Percentiles rank a stretch among this genome's conserved stretches.
These are phyloP conservation scores for Xenopus petersii DNA, from an alignment of 2,797 vertebrate genomes.

Conservation along the genomic window DNA sequence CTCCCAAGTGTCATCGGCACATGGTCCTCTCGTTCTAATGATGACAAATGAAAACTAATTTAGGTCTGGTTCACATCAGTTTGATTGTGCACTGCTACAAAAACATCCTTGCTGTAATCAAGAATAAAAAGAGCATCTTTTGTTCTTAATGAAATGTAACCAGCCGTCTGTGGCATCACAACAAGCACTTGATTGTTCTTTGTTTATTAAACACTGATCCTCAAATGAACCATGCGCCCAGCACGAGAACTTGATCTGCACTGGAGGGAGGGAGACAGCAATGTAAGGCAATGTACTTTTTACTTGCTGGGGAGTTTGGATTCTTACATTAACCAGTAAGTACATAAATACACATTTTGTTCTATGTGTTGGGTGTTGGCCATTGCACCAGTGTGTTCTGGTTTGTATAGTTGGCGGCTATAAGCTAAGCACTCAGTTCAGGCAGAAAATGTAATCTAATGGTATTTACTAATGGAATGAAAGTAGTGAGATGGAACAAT, in stretches of 20 bases:
- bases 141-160: constrained; percentile 21
- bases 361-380: too few species aligned
- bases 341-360: too few species aligned
- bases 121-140: constrained; percentile 14
- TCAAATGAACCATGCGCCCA: constrained; percentile 21
- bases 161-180: constrained; percentile 14
- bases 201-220: constrained; percentile 27
- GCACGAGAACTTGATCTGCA: background rate
- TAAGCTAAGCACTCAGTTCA: too few species aligned
- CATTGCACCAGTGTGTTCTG: too few species aligned
- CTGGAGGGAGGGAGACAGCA: background rate
- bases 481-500: too few species aligned
- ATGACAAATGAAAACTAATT: constrained; percentile 19
- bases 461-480: too few species aligned
- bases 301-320: too few species aligned
- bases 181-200: constrained; percentile 11
- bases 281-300: background rate
- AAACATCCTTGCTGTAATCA: constrained; percentile 5
- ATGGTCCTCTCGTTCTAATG: background rate
- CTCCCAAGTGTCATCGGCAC: background rate
- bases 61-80: constrained; percentile 14
- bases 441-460: too few species aligned
- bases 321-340: too few species aligned
- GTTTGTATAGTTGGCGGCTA: too few species aligned
- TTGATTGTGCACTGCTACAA: constrained; percentile 19